Base-by-base conservation (phyloP, 2,113 vertebrate species). In the Paramisgurnus dabryanus region DNA sequence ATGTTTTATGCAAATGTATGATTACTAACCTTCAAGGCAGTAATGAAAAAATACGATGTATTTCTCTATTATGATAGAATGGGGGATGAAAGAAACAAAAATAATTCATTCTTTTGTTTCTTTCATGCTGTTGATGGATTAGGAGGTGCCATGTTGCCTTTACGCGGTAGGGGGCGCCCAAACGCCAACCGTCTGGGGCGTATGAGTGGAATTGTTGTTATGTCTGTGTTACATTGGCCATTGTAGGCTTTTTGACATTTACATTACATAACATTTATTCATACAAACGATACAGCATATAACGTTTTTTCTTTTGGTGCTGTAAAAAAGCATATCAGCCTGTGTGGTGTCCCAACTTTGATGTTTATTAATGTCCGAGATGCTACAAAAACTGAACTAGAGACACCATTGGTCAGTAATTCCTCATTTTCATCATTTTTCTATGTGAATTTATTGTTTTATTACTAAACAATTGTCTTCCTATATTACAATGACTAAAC, bases 31-130 rank as follows among this genome's bases (percentile, higher is more conserved):
- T 22, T 69, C 2, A 27, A 3, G 68, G 49, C 63, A 64, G 63
- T 11, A 13, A 15, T 39, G 13, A 76, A 61, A 11, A 74, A 17
- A 8, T 22, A 9, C 1, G 6, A 5, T 7, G 9, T 65, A 66
- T 66, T 15, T 7, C 55, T 41, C 34, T 66, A 15, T 18, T 7
- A 8, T 7, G 55, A 5, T 18, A 18, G n/a, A 65, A 77, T 55
- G 63, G 63, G 22, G 61, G 47, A 66, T 12, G 74, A 47, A 66
- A 7, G 61, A 66, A 76, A 13, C 45, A n/a, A 47, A 9, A 18
- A 43, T 49, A 50, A 66, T 17, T 41, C 45, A 53, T 66, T 77
- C 53, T 45, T 77, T 66, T 77, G 27, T 66, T 50, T 66, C 61
- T 53, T 18, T 22, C 1, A 18, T 40, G n/a, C 34, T 11, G 47